Conservation (phyloP, 2,797 vertebrate genomes). For the Synaphobranchus kaupii region DNA sequence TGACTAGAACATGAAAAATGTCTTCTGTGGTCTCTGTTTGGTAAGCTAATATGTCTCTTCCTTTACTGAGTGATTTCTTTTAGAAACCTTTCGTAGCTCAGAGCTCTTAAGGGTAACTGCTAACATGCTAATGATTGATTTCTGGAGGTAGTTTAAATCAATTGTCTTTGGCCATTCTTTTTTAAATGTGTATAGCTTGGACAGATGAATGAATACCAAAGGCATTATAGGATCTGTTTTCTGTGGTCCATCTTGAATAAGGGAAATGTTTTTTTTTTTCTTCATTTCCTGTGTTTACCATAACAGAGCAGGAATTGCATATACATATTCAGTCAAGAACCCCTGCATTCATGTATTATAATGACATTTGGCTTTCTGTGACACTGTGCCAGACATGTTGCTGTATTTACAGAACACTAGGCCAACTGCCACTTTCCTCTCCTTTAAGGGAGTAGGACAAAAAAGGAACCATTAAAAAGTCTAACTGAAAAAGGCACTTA, state of each 20-base stretch:
- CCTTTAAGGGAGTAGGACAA: background rate
- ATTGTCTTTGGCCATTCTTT: background rate
- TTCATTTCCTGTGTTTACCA: background rate
- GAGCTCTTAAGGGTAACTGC: background rate
- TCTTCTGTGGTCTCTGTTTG: no score
- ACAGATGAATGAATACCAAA: background rate
- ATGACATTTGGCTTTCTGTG: background rate
- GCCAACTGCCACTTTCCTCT: no score
- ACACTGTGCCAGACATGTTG: background rate
- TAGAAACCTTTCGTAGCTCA: no score
- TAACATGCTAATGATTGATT: background rate
- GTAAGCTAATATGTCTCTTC: no score
- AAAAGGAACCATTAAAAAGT: background rate
- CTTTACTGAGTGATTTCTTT: no score
- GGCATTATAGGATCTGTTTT: background rate
- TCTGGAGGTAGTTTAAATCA: background rate
- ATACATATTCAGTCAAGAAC: background rate
- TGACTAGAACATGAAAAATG: background rate
- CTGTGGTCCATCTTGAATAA: background rate
- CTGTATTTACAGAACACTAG: no score
- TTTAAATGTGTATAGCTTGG: background rate
- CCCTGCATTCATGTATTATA: background rate
- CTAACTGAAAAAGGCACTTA: background rate
- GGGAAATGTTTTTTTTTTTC: background rate
- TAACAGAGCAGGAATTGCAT: background rate